A percentile compares a stretch with the other conserved stretches of the same genome.
Conservation (phyloP, 2,888 invertebrate genomes). For the Fragum whitleyi region DNA sequence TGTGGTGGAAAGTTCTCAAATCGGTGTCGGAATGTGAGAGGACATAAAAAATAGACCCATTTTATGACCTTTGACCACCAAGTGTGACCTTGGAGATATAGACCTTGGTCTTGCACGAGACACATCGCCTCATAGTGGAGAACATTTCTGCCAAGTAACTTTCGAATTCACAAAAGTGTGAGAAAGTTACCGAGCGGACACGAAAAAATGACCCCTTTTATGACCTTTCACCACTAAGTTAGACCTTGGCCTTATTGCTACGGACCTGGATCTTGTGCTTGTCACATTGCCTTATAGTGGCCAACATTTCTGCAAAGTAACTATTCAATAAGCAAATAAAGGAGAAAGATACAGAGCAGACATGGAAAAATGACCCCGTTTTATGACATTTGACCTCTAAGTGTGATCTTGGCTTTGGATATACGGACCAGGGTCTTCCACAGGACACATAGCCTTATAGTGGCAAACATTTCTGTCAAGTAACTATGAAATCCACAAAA, state of each 20-base stretch:
- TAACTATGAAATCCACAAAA: constrained; percentile 10
- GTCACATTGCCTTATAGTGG: constrained; percentile 6
- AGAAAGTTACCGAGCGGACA: too few relatives aligned
- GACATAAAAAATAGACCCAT: not conserved
- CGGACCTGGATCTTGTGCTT: too few relatives aligned
- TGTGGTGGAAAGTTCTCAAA: too few relatives aligned
- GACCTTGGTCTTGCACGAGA: constrained; percentile 15
- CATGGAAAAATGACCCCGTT: not conserved
- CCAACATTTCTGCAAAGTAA: constrained; percentile 15
- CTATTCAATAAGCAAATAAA: not conserved
- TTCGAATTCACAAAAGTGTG: too few relatives aligned
- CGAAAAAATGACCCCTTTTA: too few relatives aligned
- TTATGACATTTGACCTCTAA: constrained; percentile 24
- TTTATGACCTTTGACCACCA: constrained; percentile 16
- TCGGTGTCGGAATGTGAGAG: too few relatives aligned
- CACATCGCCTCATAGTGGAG: constrained; percentile 15
- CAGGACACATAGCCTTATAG: constrained; percentile 12
- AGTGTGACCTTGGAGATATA: constrained; percentile 24
- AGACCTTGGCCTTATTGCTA: too few relatives aligned
- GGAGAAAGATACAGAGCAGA: too few relatives aligned
- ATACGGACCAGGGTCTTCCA: constrained; percentile 9
- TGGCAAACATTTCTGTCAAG: constrained; percentile 12
- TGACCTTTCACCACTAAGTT: too few relatives aligned
- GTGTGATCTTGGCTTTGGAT: constrained; percentile 33
- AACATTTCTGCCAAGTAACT: constrained; percentile 20